Percentiles rank a stretch among this genome's conserved stretches.
phyloP scores from a whole-genome alignment of 1,140 invertebrate genomes.

The Gonatopus flavifemur region DNA sequence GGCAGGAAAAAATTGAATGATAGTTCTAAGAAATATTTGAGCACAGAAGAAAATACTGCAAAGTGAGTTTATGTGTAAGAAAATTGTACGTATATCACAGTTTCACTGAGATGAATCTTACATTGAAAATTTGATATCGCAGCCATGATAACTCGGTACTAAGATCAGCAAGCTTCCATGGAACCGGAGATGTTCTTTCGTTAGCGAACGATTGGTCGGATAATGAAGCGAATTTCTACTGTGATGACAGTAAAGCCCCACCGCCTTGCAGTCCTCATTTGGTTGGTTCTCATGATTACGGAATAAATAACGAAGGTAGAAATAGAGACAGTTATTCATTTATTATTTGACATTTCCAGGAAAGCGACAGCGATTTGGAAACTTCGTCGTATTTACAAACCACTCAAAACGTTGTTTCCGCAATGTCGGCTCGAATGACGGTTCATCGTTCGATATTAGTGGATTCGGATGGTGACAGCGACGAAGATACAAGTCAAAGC shows the following conservation, averaged over 20 bases:
- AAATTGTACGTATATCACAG: not conserved
- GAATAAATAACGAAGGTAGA: not conserved
- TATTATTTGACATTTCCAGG: constrained; percentile 15
- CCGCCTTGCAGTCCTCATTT: constrained; percentile 38
- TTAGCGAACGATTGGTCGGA: constrained; percentile 42
- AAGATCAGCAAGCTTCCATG: constrained; percentile 61
- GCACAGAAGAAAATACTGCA: constrained; percentile 30
- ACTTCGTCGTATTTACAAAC: constrained; percentile 43
- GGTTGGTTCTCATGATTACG: constrained; percentile 17
- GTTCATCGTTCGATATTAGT: constrained; percentile 38
- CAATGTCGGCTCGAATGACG: constrained; percentile 61
- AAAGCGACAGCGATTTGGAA: constrained; percentile 43
- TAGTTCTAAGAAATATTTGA: constrained; percentile 48
- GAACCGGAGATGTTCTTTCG: constrained; percentile 49
- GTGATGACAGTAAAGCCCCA: constrained; percentile 37
- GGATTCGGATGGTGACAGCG: constrained; percentile 43
- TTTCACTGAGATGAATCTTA: not conserved
- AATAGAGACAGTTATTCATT: not conserved
- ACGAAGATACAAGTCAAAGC: constrained; percentile 45
- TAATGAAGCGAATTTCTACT: constrained; percentile 35
- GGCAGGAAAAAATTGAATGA: constrained; percentile 65
- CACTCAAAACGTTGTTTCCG: constrained; percentile 63
- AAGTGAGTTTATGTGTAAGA: constrained; percentile 18
- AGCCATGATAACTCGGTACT: constrained; percentile 55
- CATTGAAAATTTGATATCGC: constrained; percentile 15